Evolutionary conservation across 2,888 invertebrate genomes (phyloP), one percentile per base, ranked within the genome.

Genomic region (Pyrgus malvae): DNA sequence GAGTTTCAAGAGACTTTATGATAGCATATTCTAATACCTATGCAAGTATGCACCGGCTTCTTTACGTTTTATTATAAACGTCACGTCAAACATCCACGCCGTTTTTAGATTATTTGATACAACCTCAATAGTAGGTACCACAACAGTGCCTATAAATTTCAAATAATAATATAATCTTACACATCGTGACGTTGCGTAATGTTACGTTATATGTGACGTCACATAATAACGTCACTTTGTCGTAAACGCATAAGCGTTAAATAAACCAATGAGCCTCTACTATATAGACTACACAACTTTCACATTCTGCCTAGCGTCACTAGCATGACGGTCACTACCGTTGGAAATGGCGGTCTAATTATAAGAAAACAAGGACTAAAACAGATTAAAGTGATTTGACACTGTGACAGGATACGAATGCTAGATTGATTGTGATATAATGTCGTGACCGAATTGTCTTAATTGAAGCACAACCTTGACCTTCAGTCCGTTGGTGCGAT

Each of bases 271-370:
- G 21, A 4, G n/a, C n/a, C n/a, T n/a, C n/a, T n/a, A n/a, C n/a
- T n/a, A n/a, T n/a, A n/a, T n/a, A n/a, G n/a, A n/a, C 48, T 27
- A 58, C 49, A 65, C 68, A 70, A 80, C 83, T 84, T 83, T 84
- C 82, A 82, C 81, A 78, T 77, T 74, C 72, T 67, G 60, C 65
- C 64, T 74, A 59, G 74, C 80, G 73, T 82, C 81, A 82, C 80
- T 73, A 74, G 75, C 75, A 68, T 19, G n/a, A n/a, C 19, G 16
- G 63, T 64, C 62, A 16, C 55, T 50, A 56, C 31, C 53, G 38
- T 37, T 49, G 17, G 6, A 53, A 40, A 62, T 19, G n/a, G n/a
- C 9, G 42, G 9, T 44, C 40, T 48, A 56, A 42, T 35, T 2
- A 3, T 25, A 12, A 3, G n/a, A 2, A 8, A 25, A 37, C 14